phyloP scores from a whole-genome alignment of 2,113 vertebrate genomes.

The Phylloscopus trochilus region DNA sequence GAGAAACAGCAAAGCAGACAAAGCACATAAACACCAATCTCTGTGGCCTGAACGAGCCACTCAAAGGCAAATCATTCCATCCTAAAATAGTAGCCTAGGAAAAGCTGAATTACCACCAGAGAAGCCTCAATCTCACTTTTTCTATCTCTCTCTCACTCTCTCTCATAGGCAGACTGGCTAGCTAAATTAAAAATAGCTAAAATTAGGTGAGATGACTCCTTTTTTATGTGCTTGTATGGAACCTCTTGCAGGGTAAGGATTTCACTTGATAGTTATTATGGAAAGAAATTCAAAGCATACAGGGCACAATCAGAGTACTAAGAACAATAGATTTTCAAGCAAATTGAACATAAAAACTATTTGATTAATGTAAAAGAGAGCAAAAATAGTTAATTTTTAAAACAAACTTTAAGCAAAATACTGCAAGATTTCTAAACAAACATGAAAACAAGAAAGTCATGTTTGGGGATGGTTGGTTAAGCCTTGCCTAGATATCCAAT shows the following conservation, averaged over 20 bases:
- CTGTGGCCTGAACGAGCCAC: conserved; percentile 28
- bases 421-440: neutral
- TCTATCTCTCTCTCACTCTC: neutral
- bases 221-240: neutral
- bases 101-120: conserved; percentile 29
- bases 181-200: conserved; percentile 22
- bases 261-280: neutral
- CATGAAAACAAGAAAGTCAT: neutral
- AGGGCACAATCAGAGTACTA: neutral
- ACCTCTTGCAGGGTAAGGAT: neutral
- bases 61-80: conserved; percentile 24
- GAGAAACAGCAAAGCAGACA: conserved; percentile 43
- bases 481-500: neutral
- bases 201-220: neutral
- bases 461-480: neutral
- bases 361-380: neutral
- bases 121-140: neutral
- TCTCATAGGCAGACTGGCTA: neutral
- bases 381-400: neutral
- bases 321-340: neutral
- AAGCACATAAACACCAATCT: conserved; percentile 20
- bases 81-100: conserved; percentile 42
- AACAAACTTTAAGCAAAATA: neutral
- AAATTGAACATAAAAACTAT: neutral
- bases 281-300: neutral